Base-by-base conservation (phyloP, 2,888 invertebrate genomes). In the Coelopa pilipes region DNA sequence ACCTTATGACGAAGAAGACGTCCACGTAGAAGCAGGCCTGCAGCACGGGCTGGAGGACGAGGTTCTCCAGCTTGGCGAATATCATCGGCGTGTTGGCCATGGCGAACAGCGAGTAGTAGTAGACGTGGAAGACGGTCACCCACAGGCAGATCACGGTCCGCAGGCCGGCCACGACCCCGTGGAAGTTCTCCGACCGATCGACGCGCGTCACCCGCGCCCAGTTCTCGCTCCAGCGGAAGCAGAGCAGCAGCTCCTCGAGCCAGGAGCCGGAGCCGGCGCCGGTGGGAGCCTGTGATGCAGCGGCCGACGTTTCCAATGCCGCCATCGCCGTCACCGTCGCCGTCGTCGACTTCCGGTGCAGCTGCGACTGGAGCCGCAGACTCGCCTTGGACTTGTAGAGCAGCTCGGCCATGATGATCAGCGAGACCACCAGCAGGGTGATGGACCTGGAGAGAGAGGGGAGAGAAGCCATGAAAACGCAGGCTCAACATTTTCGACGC, bases 1-100 rank as follows among this genome's bases (percentile, higher is more conserved):
- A 85, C 84, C 84, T 85, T 49, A 85, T 82, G 19, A 82, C 80
- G 72, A 85, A 85, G 76, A 85, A 85, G 1, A 83, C 79, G 71
- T 85, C 84, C 65, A 85, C 84, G 75, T 83, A 83, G 71, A 82
- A 83, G 65, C 81, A 81, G 10, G 84, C 79, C 71, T 84, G 83
- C 62, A 82, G 46, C 46, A 85, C 76, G 3, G 84, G 84, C 66
- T 85, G 84, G 12, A 82, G 76, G 0, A 78, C 62, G 17, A 82
- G 77, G 7, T 74, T 74, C 67, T 82, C 83, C 55, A 84, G 60
- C 74, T 82, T 82, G 5, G 82, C 81, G 62, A 82, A 82, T 12
- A 85, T 77, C 50, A 82, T 68, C 12, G 82, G 81, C 1, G 80
- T 77, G 79, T 84, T 85, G 12, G 80, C 78, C 17, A 82, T 79